Evolutionary conservation across 1,140 invertebrate species (phyloP).

Genomic region (Ctenoplectra terminalis): DNA sequence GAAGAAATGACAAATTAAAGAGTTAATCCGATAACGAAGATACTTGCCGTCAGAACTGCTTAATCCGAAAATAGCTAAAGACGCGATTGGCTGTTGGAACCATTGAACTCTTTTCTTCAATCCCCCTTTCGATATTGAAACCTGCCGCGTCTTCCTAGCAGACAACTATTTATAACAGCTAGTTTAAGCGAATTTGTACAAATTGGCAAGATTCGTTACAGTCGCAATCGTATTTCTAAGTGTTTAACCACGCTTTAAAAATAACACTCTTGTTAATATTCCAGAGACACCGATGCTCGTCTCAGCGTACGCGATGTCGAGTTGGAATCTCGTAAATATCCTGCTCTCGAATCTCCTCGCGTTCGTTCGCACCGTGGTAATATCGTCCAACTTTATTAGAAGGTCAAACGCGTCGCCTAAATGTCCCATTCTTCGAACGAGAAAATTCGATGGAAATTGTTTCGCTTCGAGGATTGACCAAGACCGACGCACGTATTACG

Average conservation of each 20-base stretch:
- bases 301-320: not conserved
- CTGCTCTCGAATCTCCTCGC: not conserved
- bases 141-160: too few relatives aligned
- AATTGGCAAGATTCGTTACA: too few relatives aligned
- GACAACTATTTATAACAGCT: too few relatives aligned
- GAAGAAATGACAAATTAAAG: not conserved
- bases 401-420: slow-evolving; percentile 1
- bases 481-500: not conserved
- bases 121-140: too few relatives aligned
- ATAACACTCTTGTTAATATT: too few relatives aligned
- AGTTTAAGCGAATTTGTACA: too few relatives aligned
- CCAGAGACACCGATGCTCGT: not conserved
- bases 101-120: too few relatives aligned
- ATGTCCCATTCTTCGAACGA: not conserved
- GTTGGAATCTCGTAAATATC: not conserved
- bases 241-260: too few relatives aligned
- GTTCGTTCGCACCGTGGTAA: not conserved
- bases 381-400: slow-evolving; percentile 11
- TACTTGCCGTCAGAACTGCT: not conserved
- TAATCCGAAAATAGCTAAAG: not conserved
- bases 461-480: too few relatives aligned
- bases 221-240: too few relatives aligned
- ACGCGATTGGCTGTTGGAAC: too few relatives aligned
- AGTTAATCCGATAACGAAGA: not conserved
- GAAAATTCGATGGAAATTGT: not conserved